phyloP scores from a whole-genome alignment of 1,140 invertebrate genomes.

The Maconellicoccus hirsutus region DNA sequence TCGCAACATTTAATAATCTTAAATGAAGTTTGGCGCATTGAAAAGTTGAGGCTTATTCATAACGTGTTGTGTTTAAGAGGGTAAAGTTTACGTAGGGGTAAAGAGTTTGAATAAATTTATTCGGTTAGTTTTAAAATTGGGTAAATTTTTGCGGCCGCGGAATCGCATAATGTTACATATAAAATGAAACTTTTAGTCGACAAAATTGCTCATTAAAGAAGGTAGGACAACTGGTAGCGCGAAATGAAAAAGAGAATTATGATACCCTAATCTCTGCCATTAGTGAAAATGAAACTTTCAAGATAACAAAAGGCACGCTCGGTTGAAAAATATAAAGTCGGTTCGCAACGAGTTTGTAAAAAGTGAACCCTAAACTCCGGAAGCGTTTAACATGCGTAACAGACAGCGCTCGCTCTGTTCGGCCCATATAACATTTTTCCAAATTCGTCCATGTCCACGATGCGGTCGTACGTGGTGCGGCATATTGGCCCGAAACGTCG shows the following conservation, averaged over 20 bases:
- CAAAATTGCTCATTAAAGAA: conserved; percentile 5
- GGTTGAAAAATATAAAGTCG: not conserved
- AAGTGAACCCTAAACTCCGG: conserved; percentile 2
- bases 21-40: not conserved
- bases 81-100: not conserved
- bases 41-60: too few species aligned
- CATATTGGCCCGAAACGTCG: not conserved
- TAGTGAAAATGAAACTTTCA: conserved; percentile 1
- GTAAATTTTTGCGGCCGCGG: not conserved
- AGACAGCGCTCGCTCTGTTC: not conserved
- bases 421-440: too few species aligned
- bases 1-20: not conserved
- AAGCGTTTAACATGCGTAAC: conserved; percentile 6
- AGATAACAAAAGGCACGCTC: conserved; percentile 3
- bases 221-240: conserved; percentile 1
- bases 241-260: conserved; percentile 9
- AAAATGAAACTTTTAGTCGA: conserved; percentile 4
- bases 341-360: not conserved
- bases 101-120: conserved; percentile 5
- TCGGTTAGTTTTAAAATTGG: not conserved
- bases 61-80: too few species aligned
- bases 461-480: not conserved
- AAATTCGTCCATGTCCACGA: not conserved
- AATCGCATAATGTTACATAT: not conserved
- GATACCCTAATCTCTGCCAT: not conserved